Conservation (phyloP, 2,888 invertebrate species). For the Diaprepes abbreviatus region DNA sequence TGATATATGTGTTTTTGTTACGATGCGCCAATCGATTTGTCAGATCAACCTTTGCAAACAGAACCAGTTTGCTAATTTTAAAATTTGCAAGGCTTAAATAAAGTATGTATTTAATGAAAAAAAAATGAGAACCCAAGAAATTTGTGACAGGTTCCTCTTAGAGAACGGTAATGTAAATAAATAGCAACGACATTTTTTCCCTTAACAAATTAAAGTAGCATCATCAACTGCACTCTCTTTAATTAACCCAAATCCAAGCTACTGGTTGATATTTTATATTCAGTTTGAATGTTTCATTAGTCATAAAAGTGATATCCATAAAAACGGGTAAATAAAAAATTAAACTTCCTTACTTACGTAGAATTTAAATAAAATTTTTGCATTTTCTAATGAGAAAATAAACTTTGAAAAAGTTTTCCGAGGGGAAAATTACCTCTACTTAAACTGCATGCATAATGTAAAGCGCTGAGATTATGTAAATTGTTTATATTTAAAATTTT, state of each 20-base stretch:
- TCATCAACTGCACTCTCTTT: too few species aligned
- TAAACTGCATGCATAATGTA: slow-evolving; percentile 20
- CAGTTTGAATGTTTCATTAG: background rate
- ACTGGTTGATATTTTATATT: background rate
- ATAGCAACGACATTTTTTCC: too few species aligned
- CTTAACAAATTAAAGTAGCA: too few species aligned
- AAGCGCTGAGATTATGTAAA: slow-evolving; percentile 4
- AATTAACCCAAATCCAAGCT: background rate
- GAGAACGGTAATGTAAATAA: too few species aligned
- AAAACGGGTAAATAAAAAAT: background rate
- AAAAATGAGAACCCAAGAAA: too few species aligned
- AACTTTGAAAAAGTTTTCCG: slow-evolving; percentile 12
- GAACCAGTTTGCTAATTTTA: too few species aligned
- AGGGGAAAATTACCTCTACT: slow-evolving; percentile 15
- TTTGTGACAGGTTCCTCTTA: too few species aligned
- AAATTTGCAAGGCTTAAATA: too few species aligned
- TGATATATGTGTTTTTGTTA: too few species aligned
- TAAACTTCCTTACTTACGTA: background rate
- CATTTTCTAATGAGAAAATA: slow-evolving; percentile 21
- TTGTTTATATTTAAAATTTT: slow-evolving; percentile 16
- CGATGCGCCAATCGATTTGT: too few species aligned
- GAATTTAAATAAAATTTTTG: slow-evolving; percentile 3
- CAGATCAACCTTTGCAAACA: too few species aligned
- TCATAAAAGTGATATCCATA: background rate
- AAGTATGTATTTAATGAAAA: too few species aligned